Evolutionary conservation across 1,140 invertebrate genomes (phyloP).

Genomic region (Pseudoatta argentina): DNA sequence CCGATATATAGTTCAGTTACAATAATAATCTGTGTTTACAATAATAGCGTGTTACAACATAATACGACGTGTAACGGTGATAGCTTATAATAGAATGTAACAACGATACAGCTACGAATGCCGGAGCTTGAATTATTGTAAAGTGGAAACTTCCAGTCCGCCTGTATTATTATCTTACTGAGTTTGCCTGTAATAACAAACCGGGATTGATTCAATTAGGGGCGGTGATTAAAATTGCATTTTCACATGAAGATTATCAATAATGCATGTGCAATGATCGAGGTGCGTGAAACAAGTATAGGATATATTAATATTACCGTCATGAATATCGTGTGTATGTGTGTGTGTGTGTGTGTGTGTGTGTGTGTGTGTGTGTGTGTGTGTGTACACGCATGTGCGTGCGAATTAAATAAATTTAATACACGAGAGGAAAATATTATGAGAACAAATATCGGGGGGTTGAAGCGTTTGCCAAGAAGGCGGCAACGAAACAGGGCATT

Average conservation of each 20-base stretch:
- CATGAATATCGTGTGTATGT: neutral
- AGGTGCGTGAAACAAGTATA: neutral
- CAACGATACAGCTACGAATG: neutral
- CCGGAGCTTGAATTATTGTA: neutral
- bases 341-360: neutral
- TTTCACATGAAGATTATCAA: neutral
- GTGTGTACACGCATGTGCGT: neutral
- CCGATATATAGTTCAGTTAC: neutral
- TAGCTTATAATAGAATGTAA: neutral
- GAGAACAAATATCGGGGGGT: conserved; percentile 8
- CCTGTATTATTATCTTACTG: conserved; percentile 30
- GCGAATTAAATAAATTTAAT: conserved; percentile 1
- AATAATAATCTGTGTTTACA: neutral
- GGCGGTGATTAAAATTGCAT: conserved; percentile 21
- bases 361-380: neutral
- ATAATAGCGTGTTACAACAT: conserved; percentile 5
- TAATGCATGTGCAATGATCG: neutral
- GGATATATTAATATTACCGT: neutral
- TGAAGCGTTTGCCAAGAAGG: neutral
- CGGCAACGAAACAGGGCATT: neutral
- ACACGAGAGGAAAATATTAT: conserved; percentile 15
- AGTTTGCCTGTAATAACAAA: conserved; percentile 1
- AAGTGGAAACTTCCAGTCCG: neutral
- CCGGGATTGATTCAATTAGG: conserved; percentile 28
- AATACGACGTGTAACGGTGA: neutral